phyloP scores from a whole-genome alignment of 2,888 invertebrate species.

The Trisateles emortualis region DNA sequence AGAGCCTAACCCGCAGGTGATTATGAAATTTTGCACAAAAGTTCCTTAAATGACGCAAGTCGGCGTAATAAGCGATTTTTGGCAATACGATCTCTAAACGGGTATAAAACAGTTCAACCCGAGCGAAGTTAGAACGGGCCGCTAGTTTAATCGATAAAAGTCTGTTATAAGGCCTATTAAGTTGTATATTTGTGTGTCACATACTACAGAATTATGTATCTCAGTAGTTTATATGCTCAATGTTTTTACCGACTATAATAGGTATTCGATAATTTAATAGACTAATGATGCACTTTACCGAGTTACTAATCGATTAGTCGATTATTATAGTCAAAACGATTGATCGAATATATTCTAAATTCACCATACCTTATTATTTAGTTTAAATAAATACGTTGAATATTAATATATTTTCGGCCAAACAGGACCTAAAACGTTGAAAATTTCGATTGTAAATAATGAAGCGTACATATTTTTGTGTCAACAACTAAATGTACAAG shows the following conservation, averaged over 20 bases:
- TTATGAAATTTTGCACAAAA: no score
- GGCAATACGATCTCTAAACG: no score
- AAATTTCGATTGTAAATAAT: slow-evolving; percentile 27
- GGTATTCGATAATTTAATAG: slow-evolving; percentile 3
- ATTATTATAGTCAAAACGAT: slow-evolving; percentile 11
- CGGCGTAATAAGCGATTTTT: no score
- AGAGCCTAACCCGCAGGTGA: no score
- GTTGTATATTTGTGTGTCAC: slow-evolving; percentile 7
- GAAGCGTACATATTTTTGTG: slow-evolving; percentile 48
- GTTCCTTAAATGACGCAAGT: no score
- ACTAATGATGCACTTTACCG: slow-evolving; percentile 6
- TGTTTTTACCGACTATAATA: slow-evolving; percentile 5
- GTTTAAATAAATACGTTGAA: slow-evolving; percentile 25
- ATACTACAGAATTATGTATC: no score
- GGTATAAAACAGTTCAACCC: no score
- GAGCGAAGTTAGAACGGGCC: no score
- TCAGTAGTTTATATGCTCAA: slow-evolving; percentile 14
- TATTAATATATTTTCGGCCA: slow-evolving; percentile 34
- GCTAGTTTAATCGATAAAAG: slow-evolving; percentile 9
- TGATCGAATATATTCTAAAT: slow-evolving; percentile 13
- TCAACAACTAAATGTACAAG: slow-evolving; percentile 62
- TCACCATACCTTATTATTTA: slow-evolving; percentile 37
- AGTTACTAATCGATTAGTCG: slow-evolving; percentile 9
- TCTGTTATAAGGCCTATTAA: slow-evolving; percentile 19
- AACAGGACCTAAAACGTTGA: slow-evolving; percentile 11